Percentiles rank a stretch among this genome's conserved stretches.
These are phyloP conservation scores for Labeo rohita DNA, from an alignment of 2,113 vertebrate genomes.

Conservation along the genomic window DNA sequence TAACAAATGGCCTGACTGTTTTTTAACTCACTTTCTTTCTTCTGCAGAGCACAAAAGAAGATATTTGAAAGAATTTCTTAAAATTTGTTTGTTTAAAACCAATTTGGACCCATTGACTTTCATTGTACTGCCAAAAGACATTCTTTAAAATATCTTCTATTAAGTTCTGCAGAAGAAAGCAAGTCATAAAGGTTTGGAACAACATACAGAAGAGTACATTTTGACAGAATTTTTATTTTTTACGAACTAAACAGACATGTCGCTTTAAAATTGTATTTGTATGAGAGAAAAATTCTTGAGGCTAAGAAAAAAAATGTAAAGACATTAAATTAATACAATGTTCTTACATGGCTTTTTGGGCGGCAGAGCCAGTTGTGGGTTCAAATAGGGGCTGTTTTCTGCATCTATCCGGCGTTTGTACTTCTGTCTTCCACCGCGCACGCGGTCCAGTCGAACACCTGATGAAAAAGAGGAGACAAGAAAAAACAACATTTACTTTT, in stretches of 20 bases:
- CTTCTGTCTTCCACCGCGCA: conserved; percentile 98
- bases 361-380: conserved; percentile 96
- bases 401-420: conserved; percentile 99
- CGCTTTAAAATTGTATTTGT: not conserved
- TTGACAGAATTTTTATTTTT: not conserved
- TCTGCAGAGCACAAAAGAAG: too few species aligned
- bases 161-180: too few species aligned
- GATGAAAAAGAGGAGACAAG: conserved; percentile 49
- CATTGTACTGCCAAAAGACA: not conserved
- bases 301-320: not conserved
- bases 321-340: not conserved
- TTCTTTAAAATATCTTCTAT: too few species aligned
- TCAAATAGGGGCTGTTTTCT: conserved; percentile 98
- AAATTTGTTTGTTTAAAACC: not conserved
- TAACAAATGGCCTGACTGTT: too few species aligned
- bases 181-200: not conserved
- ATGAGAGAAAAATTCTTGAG: not conserved
- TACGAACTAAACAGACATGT: not conserved
- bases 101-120: not conserved
- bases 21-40: too few species aligned
- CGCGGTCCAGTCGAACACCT: conserved; percentile 98
- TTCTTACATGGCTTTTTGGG: conserved; percentile 99
- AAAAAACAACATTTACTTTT: conserved; percentile 2
- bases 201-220: not conserved
- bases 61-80: too few species aligned